Evolutionary conservation across 1,140 invertebrate genomes (phyloP).

Genomic region (Trichonephila clavata): DNA sequence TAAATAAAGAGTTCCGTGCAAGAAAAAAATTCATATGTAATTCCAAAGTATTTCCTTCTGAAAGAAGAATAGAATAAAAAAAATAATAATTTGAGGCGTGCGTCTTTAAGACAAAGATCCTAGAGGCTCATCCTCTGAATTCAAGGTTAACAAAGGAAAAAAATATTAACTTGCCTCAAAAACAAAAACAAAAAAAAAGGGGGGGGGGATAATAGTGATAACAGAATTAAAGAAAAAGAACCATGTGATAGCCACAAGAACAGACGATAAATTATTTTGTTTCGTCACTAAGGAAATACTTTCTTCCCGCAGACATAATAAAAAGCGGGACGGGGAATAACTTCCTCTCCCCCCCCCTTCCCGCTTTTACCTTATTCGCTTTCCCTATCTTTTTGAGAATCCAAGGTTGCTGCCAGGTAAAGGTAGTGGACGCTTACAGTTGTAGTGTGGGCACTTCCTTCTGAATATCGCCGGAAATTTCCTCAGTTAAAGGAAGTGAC

Average conservation of each 20-base stretch:
- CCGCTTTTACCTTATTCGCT: background rate
- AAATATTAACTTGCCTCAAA: background rate
- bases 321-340: conserved; percentile 46
- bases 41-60: conserved; percentile 22
- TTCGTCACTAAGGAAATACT: conserved; percentile 56
- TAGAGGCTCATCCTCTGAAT: conserved; percentile 32
- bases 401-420: conserved; percentile 69
- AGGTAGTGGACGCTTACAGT: conserved; percentile 46
- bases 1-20: background rate
- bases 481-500: conserved; percentile 67
- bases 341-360: background rate
- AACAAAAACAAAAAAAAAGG: background rate
- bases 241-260: conserved; percentile 50
- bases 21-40: conserved; percentile 20
- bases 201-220: background rate
- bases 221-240: conserved; percentile 24
- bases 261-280: conserved; percentile 57
- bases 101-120: conserved; percentile 42
- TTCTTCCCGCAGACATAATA: conserved; percentile 36
- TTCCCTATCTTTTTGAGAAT: conserved; percentile 50
- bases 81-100: conserved; percentile 21
- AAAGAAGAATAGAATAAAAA: conserved; percentile 32
- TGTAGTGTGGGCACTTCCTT: conserved; percentile 50
- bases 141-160: conserved; percentile 44
- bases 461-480: conserved; percentile 54